Conservation (phyloP, 2,113 vertebrate species). For the Numenius arquata region DNA sequence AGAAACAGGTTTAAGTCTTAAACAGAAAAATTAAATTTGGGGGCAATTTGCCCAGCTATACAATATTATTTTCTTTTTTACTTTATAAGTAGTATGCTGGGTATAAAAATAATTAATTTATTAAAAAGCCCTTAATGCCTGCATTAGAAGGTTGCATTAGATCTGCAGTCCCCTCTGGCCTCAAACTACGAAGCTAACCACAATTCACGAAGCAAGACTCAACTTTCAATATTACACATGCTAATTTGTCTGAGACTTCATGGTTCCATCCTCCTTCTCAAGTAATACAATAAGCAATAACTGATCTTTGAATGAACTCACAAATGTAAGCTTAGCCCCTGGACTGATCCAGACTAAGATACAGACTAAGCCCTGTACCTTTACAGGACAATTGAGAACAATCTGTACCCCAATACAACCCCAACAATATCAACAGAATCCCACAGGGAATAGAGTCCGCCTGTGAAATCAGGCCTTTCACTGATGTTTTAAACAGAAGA, state of each 20-base stretch:
- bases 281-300: background rate
- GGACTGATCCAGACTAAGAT: background rate
- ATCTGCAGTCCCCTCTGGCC: background rate
- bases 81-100: background rate
- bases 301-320: background rate
- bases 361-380: background rate
- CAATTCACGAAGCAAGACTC: background rate
- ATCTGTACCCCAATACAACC: background rate
- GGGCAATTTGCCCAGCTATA: background rate
- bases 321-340: background rate
- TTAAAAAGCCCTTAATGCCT: background rate
- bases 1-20: background rate
- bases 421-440: background rate
- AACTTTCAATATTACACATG: background rate
- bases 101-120: background rate
- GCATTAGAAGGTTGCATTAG: background rate
- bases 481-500: background rate
- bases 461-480: background rate
- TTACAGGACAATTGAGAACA: background rate
- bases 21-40: background rate
- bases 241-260: background rate
- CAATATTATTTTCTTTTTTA: background rate
- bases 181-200: background rate
- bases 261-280: background rate
- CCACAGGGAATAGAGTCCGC: background rate